Percentiles rank a stretch among this genome's conserved stretches.
Conservation (phyloP, 2,113 vertebrate genomes). For the Columba janthina region DNA sequence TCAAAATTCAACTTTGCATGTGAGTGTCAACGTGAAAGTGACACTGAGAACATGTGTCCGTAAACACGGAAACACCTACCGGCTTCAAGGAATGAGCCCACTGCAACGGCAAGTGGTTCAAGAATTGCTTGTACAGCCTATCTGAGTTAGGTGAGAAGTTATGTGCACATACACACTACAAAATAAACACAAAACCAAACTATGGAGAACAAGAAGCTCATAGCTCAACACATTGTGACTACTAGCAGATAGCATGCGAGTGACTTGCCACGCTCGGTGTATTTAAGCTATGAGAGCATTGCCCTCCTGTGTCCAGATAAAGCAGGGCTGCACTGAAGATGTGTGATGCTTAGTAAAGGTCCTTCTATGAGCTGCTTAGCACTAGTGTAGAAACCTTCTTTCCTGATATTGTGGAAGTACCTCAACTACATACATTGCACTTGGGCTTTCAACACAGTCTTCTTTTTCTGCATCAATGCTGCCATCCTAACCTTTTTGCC, state of each 20-base stretch:
- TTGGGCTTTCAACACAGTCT: conserved; percentile 20
- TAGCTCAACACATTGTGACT: conserved; percentile 11
- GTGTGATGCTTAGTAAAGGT: neutral
- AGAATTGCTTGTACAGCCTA: neutral
- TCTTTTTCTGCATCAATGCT: conserved; percentile 2
- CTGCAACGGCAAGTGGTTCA: neutral
- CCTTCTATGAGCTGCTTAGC: conserved; percentile 11
- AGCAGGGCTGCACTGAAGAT: neutral
- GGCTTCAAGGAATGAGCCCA: neutral
- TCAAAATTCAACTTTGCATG: conserved; percentile 51
- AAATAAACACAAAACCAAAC: conserved; percentile 11
- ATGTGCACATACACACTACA: neutral
- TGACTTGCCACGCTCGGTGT: neutral
- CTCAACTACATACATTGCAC: conserved; percentile 36
- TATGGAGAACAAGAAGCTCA: conserved; percentile 17
- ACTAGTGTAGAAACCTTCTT: conserved; percentile 17
- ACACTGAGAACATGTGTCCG: neutral
- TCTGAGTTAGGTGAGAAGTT: neutral
- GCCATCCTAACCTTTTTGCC: neutral
- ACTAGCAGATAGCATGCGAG: neutral
- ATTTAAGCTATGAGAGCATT: neutral
- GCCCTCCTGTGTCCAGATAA: neutral
- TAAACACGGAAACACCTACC: neutral
- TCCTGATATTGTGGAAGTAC: conserved; percentile 4
- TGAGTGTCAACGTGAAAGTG: conserved; percentile 36